Evolutionary conservation across 37 sponge, comb jelly and placozoan genomes (phyloP).

Genomic region (Haliclona indistincta): DNA sequence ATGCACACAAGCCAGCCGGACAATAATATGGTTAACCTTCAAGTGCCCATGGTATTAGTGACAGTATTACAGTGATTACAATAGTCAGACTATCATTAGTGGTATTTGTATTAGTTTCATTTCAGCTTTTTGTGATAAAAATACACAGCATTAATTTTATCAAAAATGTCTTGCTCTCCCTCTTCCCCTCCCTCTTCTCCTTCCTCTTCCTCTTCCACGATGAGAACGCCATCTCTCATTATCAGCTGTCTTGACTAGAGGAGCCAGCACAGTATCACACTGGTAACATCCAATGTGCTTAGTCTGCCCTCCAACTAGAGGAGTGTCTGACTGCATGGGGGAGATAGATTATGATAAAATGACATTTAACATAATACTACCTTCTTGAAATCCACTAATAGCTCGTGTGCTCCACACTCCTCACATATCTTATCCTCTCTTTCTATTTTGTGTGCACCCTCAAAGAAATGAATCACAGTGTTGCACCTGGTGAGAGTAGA

Average conservation of each 20-base stretch:
- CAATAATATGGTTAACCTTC: too few species aligned
- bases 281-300: conserved; percentile 55
- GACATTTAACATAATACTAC: conserved; percentile 21
- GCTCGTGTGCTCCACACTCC: conserved; percentile 41
- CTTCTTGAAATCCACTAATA: conserved; percentile 59
- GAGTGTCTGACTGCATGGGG: neutral
- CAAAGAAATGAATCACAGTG: conserved; percentile 34
- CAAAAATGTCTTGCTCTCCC: conserved; percentile 28
- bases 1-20: too few species aligned
- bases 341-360: neutral
- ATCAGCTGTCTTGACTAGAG: conserved; percentile 9
- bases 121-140: too few species aligned
- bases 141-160: neutral
- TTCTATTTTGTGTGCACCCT: conserved; percentile 48
- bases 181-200: conserved; percentile 64
- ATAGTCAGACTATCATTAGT: too few species aligned
- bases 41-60: too few species aligned
- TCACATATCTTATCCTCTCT: conserved; percentile 43
- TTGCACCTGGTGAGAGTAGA: conserved; percentile 46
- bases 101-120: too few species aligned
- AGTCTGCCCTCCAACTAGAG: neutral
- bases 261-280: conserved; percentile 44
- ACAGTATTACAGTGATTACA: too few species aligned
- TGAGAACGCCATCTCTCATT: conserved; percentile 1
- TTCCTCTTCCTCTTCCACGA: conserved; percentile 40